Evolutionary conservation across 2,113 vertebrate species (phyloP).

Genomic region (Xyliphius kryptos): DNA sequence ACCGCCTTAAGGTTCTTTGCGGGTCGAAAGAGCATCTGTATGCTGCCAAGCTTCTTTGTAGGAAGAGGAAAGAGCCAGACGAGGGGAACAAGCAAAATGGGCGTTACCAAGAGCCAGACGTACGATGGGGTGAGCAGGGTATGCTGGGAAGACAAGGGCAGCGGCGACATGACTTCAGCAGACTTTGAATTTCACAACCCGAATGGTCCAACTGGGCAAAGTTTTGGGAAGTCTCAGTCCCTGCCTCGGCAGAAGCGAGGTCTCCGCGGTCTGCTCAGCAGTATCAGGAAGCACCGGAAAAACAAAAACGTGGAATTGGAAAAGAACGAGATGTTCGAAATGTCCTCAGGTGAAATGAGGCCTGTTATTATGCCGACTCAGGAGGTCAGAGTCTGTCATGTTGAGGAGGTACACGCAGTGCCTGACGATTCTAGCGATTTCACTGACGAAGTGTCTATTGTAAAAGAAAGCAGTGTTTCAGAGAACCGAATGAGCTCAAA

Average conservation of each 20-base stretch:
- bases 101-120: constrained; percentile 85
- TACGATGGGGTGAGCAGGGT: constrained; percentile 76
- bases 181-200: no score
- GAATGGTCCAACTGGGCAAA: not conserved
- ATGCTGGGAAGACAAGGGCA: constrained; percentile 50
- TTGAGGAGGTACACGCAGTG: no score
- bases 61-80: constrained; percentile 74
- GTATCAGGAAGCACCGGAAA: constrained; percentile 83
- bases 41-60: constrained; percentile 87
- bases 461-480: no score
- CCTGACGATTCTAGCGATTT: no score
- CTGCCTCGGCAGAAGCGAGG: constrained; percentile 76
- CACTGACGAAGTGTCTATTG: no score
- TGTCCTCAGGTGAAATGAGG: constrained; percentile 51
- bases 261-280: constrained; percentile 86
- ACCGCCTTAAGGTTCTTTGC: constrained; percentile 88
- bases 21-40: constrained; percentile 85
- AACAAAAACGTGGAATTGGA: constrained; percentile 67
- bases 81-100: constrained; percentile 73
- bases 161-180: constrained; percentile 26
- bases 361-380: no score
- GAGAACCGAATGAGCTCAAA: constrained; percentile 22
- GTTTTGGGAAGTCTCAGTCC: constrained; percentile 63
- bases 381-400: no score
- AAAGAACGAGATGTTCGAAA: constrained; percentile 59